phyloP scores from a whole-genome alignment of 2,113 vertebrate species.

The Conger conger region DNA sequence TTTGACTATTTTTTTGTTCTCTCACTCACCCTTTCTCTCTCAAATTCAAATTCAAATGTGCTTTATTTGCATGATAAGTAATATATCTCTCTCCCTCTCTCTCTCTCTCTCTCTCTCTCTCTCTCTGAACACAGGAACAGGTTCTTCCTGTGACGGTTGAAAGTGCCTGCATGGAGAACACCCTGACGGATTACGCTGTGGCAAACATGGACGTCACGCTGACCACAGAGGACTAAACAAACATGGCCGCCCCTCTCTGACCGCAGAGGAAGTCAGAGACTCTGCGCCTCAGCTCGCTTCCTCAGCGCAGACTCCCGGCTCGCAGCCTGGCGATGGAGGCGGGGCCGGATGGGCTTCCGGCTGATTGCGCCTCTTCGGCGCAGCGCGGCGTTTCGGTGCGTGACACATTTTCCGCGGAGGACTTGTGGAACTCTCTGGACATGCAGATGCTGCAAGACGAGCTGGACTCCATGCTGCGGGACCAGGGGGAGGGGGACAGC shows the following conservation, averaged over 20 bases:
- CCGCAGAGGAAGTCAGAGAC: constrained; percentile 15
- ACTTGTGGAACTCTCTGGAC: neutral
- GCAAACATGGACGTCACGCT: neutral
- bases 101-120: too few species aligned
- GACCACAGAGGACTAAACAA: neutral
- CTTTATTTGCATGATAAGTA: too few species aligned
- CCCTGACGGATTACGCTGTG: neutral
- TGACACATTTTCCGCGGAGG: too few species aligned
- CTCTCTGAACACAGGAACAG: neutral
- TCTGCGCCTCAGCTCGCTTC: neutral
- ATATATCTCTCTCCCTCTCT: too few species aligned
- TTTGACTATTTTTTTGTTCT: neutral
- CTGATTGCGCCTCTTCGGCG: too few species aligned
- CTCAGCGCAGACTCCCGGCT: neutral
- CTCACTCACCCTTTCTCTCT: neutral
- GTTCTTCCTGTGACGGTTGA: neutral
- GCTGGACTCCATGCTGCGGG: neutral
- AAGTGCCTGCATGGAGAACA: neutral
- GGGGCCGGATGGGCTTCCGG: neutral
- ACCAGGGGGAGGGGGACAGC: neutral
- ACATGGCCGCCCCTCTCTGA: constrained; percentile 13
- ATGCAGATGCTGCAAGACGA: neutral
- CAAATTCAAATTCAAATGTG: too few species aligned
- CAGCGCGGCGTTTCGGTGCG: too few species aligned
- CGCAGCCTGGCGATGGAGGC: neutral